Percentiles rank a stretch among this genome's conserved stretches.
Evolutionary conservation across 2,113 vertebrate genomes (phyloP).

Genomic region (Sminthopsis crassicaudata): DNA sequence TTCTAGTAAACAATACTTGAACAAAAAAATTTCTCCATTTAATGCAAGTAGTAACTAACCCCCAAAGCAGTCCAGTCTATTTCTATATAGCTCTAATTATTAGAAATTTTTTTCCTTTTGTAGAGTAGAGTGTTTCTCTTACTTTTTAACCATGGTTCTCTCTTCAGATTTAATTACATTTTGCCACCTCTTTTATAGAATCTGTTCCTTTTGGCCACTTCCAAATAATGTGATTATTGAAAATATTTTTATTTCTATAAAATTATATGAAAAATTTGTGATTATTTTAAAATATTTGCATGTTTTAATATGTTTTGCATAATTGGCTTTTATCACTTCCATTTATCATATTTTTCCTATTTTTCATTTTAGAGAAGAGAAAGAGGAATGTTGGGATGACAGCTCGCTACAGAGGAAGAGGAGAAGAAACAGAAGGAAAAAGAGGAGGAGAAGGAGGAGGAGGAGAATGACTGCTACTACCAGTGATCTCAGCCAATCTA

Average conservation of each 20-base stretch:
- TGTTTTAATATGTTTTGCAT: background rate
- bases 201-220: background rate
- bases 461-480: background rate
- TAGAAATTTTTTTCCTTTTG: background rate
- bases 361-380: background rate
- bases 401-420: no score
- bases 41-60: background rate
- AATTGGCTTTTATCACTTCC: background rate
- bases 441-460: background rate
- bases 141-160: background rate
- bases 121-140: background rate
- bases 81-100: background rate
- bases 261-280: background rate
- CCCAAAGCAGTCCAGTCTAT: background rate
- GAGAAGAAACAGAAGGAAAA: no score
- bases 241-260: background rate
- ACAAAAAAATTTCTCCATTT: background rate
- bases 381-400: no score
- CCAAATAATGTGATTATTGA: background rate
- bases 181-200: background rate
- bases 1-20: background rate
- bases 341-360: background rate
- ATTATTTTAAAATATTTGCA: background rate
- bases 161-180: background rate
- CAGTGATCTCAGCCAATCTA: background rate